A percentile compares a stretch with the other conserved stretches of the same genome.
These are phyloP conservation scores for Epinephelus malabaricus DNA, from an alignment of 2,797 vertebrate species.

Conservation along the genomic window DNA sequence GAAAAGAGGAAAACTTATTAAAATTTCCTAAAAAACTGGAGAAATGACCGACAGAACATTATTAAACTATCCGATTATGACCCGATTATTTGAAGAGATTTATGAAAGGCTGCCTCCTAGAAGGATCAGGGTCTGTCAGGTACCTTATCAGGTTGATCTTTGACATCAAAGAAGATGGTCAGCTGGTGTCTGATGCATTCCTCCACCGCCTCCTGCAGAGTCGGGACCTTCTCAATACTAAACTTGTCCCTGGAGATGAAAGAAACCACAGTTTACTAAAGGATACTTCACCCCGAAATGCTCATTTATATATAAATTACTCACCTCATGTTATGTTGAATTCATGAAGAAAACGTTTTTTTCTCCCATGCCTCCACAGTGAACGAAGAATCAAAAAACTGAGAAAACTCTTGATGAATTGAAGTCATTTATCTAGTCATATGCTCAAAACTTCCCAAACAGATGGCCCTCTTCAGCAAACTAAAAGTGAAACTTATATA, in stretches of 20 bases:
- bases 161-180: constrained; percentile 94
- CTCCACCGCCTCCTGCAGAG: constrained; percentile 91
- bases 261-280: not conserved
- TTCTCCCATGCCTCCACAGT: no score
- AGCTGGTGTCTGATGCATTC: constrained; percentile 90
- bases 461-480: no score
- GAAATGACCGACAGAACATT: not conserved
- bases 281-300: no score
- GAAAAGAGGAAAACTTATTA: constrained; percentile 27
- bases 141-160: constrained; percentile 93
- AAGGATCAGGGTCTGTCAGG: not conserved
- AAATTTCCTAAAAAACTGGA: not conserved
- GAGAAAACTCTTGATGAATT: no score
- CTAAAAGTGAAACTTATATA: no score
- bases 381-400: no score
- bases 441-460: no score
- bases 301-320: no score
- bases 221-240: constrained; percentile 90
- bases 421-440: no score
- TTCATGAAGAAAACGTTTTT: no score
- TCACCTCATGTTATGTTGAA: no score
- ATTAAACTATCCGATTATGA: not conserved
- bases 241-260: constrained; percentile 84
- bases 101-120: not conserved
- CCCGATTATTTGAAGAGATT: not conserved